These are phyloP conservation scores for Leptinotarsa texana DNA, from an alignment of 1,140 invertebrate genomes.

Conservation along the genomic window DNA sequence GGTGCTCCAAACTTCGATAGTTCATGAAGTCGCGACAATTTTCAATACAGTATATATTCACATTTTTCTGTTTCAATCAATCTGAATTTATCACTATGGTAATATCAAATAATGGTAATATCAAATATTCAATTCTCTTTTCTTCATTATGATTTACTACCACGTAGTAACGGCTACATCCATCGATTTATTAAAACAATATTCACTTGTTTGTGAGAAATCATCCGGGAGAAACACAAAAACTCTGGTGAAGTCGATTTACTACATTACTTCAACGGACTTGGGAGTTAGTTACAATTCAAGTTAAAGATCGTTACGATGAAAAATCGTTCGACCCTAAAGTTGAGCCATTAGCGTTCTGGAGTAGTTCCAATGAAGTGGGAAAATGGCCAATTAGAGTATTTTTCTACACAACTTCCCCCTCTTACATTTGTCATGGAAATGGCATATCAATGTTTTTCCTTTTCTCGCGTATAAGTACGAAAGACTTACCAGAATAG, in stretches of 20 bases:
- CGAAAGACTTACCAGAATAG: constrained; percentile 13
- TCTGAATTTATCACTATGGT: no score
- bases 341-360: constrained; percentile 38
- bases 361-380: constrained; percentile 35
- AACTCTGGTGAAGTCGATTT: constrained; percentile 5
- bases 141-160: no score
- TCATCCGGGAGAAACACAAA: background rate
- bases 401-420: constrained; percentile 29
- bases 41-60: no score
- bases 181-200: background rate
- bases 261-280: background rate
- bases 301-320: constrained; percentile 35
- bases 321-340: constrained; percentile 37
- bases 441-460: constrained; percentile 11
- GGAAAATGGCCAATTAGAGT: constrained; percentile 36
- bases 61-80: no score
- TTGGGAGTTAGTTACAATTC: constrained; percentile 19
- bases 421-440: constrained; percentile 11
- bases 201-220: background rate
- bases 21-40: no score
- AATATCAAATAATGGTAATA: no score
- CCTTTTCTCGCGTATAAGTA: background rate
- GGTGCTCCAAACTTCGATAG: no score
- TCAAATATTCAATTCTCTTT: no score
- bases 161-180: no score